phyloP scores from a whole-genome alignment of 2,888 invertebrate genomes.

The Anoplius nigerrimus region DNA sequence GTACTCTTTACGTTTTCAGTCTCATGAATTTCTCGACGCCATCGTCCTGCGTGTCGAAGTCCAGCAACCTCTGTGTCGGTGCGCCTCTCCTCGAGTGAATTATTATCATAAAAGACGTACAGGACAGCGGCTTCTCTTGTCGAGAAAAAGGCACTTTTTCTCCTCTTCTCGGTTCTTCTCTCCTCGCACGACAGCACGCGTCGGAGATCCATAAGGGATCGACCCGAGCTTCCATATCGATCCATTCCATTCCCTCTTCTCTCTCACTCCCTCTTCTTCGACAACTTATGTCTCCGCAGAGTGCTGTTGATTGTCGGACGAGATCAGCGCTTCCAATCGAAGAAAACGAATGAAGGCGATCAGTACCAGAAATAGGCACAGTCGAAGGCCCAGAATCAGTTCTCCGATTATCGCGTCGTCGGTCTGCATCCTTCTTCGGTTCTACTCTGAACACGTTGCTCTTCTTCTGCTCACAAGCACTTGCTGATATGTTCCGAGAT shows the following conservation, averaged over 20 bases:
- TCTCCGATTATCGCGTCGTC: conserved; percentile 3
- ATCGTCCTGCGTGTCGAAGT: conserved; percentile 50
- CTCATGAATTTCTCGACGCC: conserved; percentile 68
- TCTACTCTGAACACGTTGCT: too few species aligned
- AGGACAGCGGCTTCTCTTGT: not conserved
- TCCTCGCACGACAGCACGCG: not conserved
- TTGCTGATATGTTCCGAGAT: conserved; percentile 50
- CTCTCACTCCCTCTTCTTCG: too few species aligned
- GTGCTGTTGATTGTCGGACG: conserved; percentile 7
- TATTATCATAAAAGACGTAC: not conserved
- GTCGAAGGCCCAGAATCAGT: conserved; percentile 2
- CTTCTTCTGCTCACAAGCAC: conserved; percentile 38
- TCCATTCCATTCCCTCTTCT: not conserved
- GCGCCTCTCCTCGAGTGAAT: conserved; percentile 26
- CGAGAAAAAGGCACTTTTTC: conserved; percentile 31
- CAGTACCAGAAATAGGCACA: conserved; percentile 1
- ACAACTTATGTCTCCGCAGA: not conserved
- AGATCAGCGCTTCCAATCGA: conserved; percentile 1
- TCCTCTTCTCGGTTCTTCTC: not conserved
- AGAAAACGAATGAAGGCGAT: conserved; percentile 9
- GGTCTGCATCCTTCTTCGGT: not conserved
- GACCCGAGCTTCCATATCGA: too few species aligned
- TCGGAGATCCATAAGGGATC: too few species aligned
- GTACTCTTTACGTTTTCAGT: conserved; percentile 70
- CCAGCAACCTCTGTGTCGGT: conserved; percentile 36